Evolutionary conservation across 2,888 invertebrate species (phyloP), one percentile per base, ranked within the genome.

Genomic region (Argynnis bischoffii): DNA sequence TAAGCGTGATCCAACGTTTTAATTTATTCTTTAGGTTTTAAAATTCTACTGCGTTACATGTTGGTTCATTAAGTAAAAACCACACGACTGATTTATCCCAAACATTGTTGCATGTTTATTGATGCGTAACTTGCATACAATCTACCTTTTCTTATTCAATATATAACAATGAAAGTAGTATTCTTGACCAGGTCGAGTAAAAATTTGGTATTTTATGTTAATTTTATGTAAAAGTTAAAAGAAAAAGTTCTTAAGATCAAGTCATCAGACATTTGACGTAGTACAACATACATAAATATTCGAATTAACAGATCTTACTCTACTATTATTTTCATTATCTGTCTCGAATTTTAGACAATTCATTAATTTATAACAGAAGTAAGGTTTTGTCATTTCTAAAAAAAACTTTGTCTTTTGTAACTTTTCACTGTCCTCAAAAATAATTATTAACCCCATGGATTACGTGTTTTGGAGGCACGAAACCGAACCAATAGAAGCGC

Each of bases 401-500:
- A 48, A 60, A 61, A 35, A 2, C 60, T 11, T 57, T 18, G 15
- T 51, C 14, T 14, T 53, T 31, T 66, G 60, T 51, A 63, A 59
- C 47, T 48, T 55, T 69, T 67, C 63, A 50, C 68, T 66, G 55
- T 69, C 69, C 66, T 59, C 53, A 63, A 66, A 69, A 71, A 61
- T 71, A 71, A 69, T 69, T 69, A 71, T 71, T 66, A 71, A 67
- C 55, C 67, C 54, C 56, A 54, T 50, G 69, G 63, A 66, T 63
- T 71, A 69, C 69, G 69, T 69, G 69, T 72, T 71, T 63, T 69
- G 69, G 64, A 69, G 67, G 71, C 73, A 71, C 71, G 69, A 70
- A 67, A 69, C 72, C 64, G 68, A 71, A 72, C 72, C 71, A 69
- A 72, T 70, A 70, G 67, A 68, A 68, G 74, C 71, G 72, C 71